Conservation (phyloP, 2,113 vertebrate genomes). For the Plestiodon gilberti region DNA sequence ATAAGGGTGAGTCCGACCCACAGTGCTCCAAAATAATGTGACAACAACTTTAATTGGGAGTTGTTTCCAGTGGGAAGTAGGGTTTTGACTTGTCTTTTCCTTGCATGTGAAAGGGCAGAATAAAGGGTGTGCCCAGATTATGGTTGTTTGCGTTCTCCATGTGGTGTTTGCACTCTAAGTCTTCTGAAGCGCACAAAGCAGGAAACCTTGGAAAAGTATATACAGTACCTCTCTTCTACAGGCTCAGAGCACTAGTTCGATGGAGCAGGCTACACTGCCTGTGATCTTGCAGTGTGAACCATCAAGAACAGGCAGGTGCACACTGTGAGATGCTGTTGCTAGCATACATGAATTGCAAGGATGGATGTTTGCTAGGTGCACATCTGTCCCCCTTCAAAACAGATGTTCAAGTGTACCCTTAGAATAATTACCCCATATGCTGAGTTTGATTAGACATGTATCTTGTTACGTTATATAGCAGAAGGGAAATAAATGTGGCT, state of each 20-base stretch:
- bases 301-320: background rate
- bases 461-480: background rate
- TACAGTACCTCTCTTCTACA: background rate
- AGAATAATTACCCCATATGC: background rate
- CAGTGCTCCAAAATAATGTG: constrained; percentile 47
- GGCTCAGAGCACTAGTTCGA: background rate
- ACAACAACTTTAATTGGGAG: constrained; percentile 27
- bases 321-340: background rate
- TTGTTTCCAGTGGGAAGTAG: constrained; percentile 21
- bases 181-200: background rate
- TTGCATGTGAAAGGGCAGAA: constrained; percentile 28
- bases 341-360: background rate
- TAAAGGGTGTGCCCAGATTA: background rate
- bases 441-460: constrained; percentile 1
- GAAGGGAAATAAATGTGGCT: background rate
- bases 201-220: background rate
- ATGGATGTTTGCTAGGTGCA: background rate
- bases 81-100: constrained; percentile 19
- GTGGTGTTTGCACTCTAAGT: background rate
- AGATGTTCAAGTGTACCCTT: background rate
- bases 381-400: background rate
- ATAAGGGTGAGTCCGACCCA: constrained; percentile 29
- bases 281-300: background rate
- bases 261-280: background rate
- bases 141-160: background rate